Base-by-base conservation (phyloP, 2,797 vertebrate species). In the Meda fulgida region DNA sequence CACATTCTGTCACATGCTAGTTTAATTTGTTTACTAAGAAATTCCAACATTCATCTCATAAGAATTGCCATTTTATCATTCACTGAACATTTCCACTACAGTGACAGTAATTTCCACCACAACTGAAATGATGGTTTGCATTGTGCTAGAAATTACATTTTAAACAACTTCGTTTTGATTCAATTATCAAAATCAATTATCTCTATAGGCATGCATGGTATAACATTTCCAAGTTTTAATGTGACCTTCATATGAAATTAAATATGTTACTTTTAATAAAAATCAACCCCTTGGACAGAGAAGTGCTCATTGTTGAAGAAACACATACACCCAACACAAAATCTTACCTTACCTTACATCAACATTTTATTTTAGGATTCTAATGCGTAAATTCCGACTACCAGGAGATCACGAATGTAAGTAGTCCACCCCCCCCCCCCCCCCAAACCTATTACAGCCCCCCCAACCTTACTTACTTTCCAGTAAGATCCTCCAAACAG, bases 321-420 rank as follows among this genome's bases (percentile, higher is more conserved):
- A 36, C 72, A 36, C 26, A 6, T 34, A 38, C 8, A 53, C 6
- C 40, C 18, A 43, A 43, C n/a, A 14, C 34, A 29, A 76, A 2
- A 26, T 58, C 3, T 65, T 5, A 58, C 29, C 79, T 29, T 84
- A 82, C 83, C 8, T 81, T 67, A 53, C 29, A 55, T 55, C 3
- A 14, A 11, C 48, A 53, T 31, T 40, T 85, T 8, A 19, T 91
- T 88, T 7, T 82, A 94, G 92, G 96, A 80, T 96, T 88, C 93
- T 96, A 79, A 78, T 96, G 90, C 92, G 94, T 89, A 96, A 94
- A 89, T 95, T 96, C 89, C 90, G 83, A 80, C 89, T 96, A 67
- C 95, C 95, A 84, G 92, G 92, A 91, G 93, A 95, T 84, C 95
- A 96, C 89, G 93, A 96, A 90, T 96, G 95, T 96, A 92, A 96